Conservation (phyloP, 2,888 invertebrate species). For the Morinoia aosen region DNA sequence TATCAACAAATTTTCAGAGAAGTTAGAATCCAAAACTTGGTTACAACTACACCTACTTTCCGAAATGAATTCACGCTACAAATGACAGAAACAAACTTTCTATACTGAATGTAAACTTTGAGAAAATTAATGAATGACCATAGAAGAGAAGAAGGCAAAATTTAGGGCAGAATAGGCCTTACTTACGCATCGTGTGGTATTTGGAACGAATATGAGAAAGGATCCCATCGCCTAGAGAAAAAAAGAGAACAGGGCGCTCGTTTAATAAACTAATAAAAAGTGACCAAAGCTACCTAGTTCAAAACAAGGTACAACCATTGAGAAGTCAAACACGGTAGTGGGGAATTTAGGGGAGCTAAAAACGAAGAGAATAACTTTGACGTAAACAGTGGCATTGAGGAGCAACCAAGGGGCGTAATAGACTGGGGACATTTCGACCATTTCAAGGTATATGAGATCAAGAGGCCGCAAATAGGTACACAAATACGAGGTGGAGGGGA, state of each 20-base stretch:
- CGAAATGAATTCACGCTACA: not conserved
- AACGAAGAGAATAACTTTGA: not conserved
- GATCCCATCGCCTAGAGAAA: conserved; percentile 67
- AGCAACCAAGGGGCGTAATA: not conserved
- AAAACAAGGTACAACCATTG: not conserved
- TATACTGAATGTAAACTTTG: not conserved
- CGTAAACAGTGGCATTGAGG: conserved; percentile 50
- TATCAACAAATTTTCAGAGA: not conserved
- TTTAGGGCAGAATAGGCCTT: conserved; percentile 41
- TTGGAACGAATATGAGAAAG: conserved; percentile 67
- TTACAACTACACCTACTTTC: not conserved
- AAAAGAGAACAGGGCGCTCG: conserved; percentile 62
- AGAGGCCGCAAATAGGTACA: not conserved
- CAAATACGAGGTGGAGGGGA: not conserved
- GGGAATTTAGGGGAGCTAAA: not conserved
- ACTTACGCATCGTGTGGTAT: conserved; percentile 68
- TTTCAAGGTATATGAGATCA: not conserved
- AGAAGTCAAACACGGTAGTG: not conserved
- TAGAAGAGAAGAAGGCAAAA: not conserved
- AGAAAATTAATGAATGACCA: not conserved
- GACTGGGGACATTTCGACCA: not conserved
- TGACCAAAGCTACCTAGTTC: conserved; percentile 31
- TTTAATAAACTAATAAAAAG: conserved; percentile 55
- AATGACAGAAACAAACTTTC: not conserved
- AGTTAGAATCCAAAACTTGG: not conserved